phyloP scores from a whole-genome alignment of 2,888 invertebrate genomes.

The Byasa hedistus region DNA sequence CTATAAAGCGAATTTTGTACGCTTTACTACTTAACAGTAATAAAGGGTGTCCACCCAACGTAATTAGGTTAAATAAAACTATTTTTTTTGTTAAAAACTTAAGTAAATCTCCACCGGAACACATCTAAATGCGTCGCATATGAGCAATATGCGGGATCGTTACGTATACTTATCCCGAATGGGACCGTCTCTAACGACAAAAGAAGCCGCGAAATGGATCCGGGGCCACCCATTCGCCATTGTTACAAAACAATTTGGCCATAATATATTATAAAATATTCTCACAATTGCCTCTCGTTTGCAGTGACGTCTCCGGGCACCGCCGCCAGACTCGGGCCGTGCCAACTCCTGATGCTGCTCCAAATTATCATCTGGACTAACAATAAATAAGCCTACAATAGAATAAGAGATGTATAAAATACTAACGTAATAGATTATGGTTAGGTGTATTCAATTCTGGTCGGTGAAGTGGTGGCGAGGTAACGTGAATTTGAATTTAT shows the following conservation, averaged over 20 bases:
- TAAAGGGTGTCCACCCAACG: too few relatives aligned
- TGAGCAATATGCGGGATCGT: background rate
- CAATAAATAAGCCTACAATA: conserved; percentile 57
- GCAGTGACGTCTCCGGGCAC: conserved; percentile 75
- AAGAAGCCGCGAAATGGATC: conserved; percentile 12
- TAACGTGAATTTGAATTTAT: conserved; percentile 62
- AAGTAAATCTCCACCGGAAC: background rate
- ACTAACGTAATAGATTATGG: conserved; percentile 46
- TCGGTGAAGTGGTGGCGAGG: conserved; percentile 42
- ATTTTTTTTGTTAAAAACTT: background rate
- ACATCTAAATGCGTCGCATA: conserved; percentile 5
- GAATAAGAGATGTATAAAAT: conserved; percentile 37
- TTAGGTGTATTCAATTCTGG: conserved; percentile 61
- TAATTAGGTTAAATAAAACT: too few relatives aligned
- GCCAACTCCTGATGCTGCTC: conserved; percentile 65
- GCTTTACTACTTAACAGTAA: too few relatives aligned
- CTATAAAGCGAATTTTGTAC: too few relatives aligned
- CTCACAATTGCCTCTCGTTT: conserved; percentile 40
- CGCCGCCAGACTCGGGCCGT: conserved; percentile 57
- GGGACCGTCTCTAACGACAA: conserved; percentile 11
- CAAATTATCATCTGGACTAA: conserved; percentile 64
- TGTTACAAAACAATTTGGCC: conserved; percentile 28
- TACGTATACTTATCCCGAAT: background rate
- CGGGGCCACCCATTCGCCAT: conserved; percentile 13
- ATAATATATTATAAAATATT: conserved; percentile 24